phyloP scores from a whole-genome alignment of 2,888 invertebrate species.

The Scaptomyza reducta region DNA sequence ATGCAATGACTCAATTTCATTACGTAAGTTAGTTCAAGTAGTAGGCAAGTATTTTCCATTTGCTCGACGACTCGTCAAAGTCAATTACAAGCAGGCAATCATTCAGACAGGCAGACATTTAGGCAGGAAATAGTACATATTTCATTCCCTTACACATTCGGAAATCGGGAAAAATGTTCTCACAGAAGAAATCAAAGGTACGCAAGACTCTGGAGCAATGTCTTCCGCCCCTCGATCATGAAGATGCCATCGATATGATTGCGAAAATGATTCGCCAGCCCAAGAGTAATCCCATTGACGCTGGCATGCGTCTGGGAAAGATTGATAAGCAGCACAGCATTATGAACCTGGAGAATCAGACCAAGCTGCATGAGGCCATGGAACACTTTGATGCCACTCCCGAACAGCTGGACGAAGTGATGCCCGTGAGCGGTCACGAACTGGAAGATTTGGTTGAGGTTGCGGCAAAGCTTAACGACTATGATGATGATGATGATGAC shows the following conservation, averaged over 20 bases:
- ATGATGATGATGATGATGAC: slow-evolving; percentile 18
- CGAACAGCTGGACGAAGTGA: slow-evolving; percentile 40
- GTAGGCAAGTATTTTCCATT: slow-evolving; percentile 17
- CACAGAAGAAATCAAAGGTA: slow-evolving; percentile 63
- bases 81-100: slow-evolving; percentile 27
- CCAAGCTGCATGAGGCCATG: slow-evolving; percentile 52
- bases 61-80: slow-evolving; percentile 13
- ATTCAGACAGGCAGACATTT: slow-evolving; percentile 7
- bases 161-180: slow-evolving; percentile 41
- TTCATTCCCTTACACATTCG: slow-evolving; percentile 33
- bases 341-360: slow-evolving; percentile 52
- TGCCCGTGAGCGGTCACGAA: slow-evolving; percentile 59
- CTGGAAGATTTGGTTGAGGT: slow-evolving; percentile 41
- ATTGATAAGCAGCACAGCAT: slow-evolving; percentile 36
- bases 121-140: slow-evolving; percentile 6
- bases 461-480: not conserved
- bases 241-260: slow-evolving; percentile 53
- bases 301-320: slow-evolving; percentile 30
- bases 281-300: slow-evolving; percentile 42
- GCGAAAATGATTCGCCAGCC: slow-evolving; percentile 60
- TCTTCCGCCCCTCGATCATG: slow-evolving; percentile 40
- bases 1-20: slow-evolving; percentile 13
- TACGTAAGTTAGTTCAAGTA: slow-evolving; percentile 25
- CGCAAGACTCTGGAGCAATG: slow-evolving; percentile 52
- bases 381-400: slow-evolving; percentile 35